A percentile compares a stretch with the other conserved stretches of the same genome.
These are phyloP conservation scores for Hedychridium roseum DNA, from an alignment of 2,888 invertebrate genomes.

Conservation along the genomic window DNA sequence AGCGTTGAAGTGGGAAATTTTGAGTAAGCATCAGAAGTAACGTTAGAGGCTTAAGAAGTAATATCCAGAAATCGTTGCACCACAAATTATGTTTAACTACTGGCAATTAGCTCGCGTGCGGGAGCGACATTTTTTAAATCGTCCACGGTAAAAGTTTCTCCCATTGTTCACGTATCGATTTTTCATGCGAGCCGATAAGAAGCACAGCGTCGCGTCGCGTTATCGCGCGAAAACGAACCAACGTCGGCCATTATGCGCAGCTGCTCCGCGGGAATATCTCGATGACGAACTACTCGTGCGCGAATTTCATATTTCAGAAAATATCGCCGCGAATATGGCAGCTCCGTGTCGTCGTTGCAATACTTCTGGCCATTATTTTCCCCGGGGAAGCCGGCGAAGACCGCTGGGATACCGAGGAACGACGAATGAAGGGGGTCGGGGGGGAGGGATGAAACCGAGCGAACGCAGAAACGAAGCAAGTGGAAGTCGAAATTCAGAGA, in stretches of 20 bases:
- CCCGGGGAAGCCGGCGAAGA: background rate
- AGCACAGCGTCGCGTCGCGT: no score
- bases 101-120: no score
- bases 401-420: background rate
- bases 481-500: slow-evolving; percentile 31
- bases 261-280: slow-evolving; percentile 34
- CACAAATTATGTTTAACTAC: no score
- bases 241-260: slow-evolving; percentile 46
- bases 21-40: no score
- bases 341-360: slow-evolving; percentile 7
- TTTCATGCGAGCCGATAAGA: no score
- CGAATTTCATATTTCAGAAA: slow-evolving; percentile 53
- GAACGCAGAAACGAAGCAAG: slow-evolving; percentile 9
- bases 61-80: no score
- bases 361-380: slow-evolving; percentile 12
- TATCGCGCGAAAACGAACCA: slow-evolving; percentile 4
- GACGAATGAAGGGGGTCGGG: slow-evolving; percentile 13
- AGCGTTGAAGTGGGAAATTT: no score
- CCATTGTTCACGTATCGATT: no score
- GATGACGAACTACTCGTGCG: slow-evolving; percentile 44
- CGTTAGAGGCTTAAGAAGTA: no score
- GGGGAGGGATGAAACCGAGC: slow-evolving; percentile 1
- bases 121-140: no score
- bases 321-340: slow-evolving; percentile 43
- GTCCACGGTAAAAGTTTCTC: no score